These are phyloP conservation scores for Callocephalon fimbriatum DNA, from an alignment of 2,113 vertebrate genomes.

Conservation along the genomic window DNA sequence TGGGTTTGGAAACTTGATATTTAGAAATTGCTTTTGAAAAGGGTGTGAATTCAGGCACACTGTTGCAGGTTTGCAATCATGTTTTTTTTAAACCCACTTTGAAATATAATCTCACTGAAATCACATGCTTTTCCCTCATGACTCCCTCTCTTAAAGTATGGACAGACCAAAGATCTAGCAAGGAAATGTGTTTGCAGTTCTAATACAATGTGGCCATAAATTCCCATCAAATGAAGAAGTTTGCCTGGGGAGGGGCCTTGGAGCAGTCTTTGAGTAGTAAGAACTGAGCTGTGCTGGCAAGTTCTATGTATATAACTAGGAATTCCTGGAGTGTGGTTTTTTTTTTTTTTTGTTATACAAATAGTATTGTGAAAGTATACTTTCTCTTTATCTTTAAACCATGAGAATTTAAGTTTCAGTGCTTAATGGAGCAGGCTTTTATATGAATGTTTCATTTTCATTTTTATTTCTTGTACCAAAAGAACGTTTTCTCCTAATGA, in stretches of 20 bases:
- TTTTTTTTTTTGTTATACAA: not conserved
- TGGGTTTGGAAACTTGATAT: not conserved
- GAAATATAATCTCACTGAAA: not conserved
- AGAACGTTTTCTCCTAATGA: not conserved
- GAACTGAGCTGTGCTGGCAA: not conserved
- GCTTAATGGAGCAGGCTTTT: not conserved
- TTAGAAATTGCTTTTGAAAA: not conserved
- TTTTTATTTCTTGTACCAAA: not conserved
- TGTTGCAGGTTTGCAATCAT: not conserved
- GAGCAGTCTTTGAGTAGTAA: not conserved
- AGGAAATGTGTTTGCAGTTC: not conserved
- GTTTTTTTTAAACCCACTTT: not conserved
- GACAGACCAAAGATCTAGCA: not conserved
- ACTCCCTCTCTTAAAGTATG: not conserved
- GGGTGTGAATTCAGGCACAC: not conserved
- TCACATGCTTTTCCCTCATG: not conserved
- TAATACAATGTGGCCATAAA: not conserved
- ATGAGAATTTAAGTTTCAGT: not conserved
- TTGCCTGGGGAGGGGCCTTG: not conserved
- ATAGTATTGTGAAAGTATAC: not conserved
- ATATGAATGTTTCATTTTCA: not conserved
- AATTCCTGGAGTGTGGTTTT: not conserved
- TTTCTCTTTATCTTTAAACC: not conserved
- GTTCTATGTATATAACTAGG: not conserved
- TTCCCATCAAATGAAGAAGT: conserved; percentile 33